Evolutionary conservation across 1,140 invertebrate genomes (phyloP).

Genomic region (Acyrthosiphon pisum): DNA sequence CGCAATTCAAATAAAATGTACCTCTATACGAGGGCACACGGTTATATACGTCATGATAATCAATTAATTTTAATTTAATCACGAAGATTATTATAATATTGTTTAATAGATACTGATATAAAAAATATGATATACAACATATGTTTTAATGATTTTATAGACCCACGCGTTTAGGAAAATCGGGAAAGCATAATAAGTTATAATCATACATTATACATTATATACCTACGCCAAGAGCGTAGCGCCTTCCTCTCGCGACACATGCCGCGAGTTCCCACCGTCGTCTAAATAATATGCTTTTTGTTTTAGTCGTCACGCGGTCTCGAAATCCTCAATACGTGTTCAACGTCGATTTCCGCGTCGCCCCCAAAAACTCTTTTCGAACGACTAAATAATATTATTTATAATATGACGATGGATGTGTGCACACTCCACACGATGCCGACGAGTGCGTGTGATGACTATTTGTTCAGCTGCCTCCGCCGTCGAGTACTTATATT

Average conservation of each 20-base stretch:
- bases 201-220: background rate
- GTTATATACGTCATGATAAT: too few species aligned
- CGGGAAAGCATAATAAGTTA: background rate
- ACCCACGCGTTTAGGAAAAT: background rate
- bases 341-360: background rate
- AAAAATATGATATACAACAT: background rate
- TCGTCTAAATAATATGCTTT: background rate
- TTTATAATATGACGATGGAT: background rate
- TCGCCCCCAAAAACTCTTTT: background rate
- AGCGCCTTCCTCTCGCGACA: background rate
- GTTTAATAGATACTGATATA: background rate
- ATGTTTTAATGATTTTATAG: background rate
- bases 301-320: background rate
- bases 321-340: slow-evolving; percentile 22
- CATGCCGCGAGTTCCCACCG: background rate
- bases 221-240: background rate
- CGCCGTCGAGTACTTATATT: slow-evolving; percentile 15
- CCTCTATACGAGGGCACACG: too few species aligned
- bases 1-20: background rate
- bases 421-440: background rate
- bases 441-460: background rate
- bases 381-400: background rate
- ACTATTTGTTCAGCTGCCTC: slow-evolving; percentile 37
- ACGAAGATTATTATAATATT: background rate
- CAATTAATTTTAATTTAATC: too few species aligned